Conservation (phyloP, 1,140 invertebrate species). For the Drosophila tropicalis region DNA sequence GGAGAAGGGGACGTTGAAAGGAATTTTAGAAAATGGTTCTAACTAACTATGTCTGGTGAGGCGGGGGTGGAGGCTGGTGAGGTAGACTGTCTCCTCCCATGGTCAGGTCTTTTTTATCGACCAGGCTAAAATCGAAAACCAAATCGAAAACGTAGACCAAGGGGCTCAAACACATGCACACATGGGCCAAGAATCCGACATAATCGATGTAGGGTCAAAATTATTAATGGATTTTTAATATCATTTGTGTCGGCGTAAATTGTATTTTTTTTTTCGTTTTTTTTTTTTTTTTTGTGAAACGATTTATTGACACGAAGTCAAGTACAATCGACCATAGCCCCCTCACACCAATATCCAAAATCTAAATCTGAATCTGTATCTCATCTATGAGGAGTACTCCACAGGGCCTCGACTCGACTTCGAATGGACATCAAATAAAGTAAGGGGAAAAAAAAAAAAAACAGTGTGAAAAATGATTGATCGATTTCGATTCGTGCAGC, state of each 20-base stretch:
- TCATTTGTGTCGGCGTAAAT: conserved; percentile 79
- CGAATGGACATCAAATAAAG: neutral
- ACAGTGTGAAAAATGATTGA: conserved; percentile 80
- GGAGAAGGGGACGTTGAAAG: too few relatives aligned
- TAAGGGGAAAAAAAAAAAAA: conserved; percentile 26
- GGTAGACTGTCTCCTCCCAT: conserved; percentile 24
- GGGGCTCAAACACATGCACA: neutral
- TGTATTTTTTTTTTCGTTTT: conserved; percentile 50
- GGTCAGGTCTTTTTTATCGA: conserved; percentile 37
- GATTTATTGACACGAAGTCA: conserved; percentile 82
- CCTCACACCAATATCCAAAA: neutral
- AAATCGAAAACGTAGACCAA: conserved; percentile 6
- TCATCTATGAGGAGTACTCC: conserved; percentile 28
- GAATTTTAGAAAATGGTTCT: too few relatives aligned
- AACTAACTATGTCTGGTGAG: neutral
- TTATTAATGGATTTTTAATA: conserved; percentile 83
- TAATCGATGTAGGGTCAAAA: conserved; percentile 64
- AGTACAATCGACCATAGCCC: conserved; percentile 45
- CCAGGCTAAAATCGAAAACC: neutral
- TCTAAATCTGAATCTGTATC: conserved; percentile 6
- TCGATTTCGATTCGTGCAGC: conserved; percentile 49
- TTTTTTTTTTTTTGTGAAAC: conserved; percentile 42
- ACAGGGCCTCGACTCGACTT: conserved; percentile 29
- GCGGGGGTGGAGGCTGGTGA: too few relatives aligned
- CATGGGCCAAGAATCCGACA: conserved; percentile 39